Conservation (phyloP, 2,888 invertebrate genomes). For the Conus canariensis region DNA sequence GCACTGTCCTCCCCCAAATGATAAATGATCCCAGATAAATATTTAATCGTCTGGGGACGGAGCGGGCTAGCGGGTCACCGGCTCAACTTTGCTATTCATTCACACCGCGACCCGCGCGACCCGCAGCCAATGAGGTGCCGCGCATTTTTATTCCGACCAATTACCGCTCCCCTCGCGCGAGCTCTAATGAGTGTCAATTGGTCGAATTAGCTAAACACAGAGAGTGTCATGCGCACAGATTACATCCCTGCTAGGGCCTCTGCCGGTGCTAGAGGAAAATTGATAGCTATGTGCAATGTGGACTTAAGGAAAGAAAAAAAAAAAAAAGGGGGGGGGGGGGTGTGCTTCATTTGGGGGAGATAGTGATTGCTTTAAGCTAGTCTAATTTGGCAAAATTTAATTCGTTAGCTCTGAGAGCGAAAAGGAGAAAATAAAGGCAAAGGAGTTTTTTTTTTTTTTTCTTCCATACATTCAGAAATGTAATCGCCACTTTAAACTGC, state of each 20-base stretch:
- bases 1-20: constrained; percentile 43
- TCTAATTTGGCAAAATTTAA: not conserved
- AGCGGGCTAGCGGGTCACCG: constrained; percentile 37
- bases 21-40: constrained; percentile 57
- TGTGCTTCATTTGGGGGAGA: not conserved
- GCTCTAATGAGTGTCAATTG: constrained; percentile 51
- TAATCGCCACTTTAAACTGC: no score
- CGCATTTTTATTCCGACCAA: constrained; percentile 48
- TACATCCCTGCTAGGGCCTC: constrained; percentile 41
- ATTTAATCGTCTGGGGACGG: constrained; percentile 51
- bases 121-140: constrained; percentile 44
- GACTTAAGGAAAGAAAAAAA: not conserved
- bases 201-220: constrained; percentile 53
- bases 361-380: not conserved
- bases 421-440: not conserved
- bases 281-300: constrained; percentile 24
- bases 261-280: constrained; percentile 24
- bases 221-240: constrained; percentile 48
- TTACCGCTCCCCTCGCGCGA: constrained; percentile 41
- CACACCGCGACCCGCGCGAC: constrained; percentile 42
- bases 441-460: not conserved
- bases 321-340: not conserved
- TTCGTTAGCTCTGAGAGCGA: not conserved
- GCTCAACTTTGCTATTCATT: constrained; percentile 49
- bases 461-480: no score